Evolutionary conservation across 2,113 vertebrate species (phyloP), one percentile per base, ranked within the genome.

Genomic region (Lipotes vexillifer): DNA sequence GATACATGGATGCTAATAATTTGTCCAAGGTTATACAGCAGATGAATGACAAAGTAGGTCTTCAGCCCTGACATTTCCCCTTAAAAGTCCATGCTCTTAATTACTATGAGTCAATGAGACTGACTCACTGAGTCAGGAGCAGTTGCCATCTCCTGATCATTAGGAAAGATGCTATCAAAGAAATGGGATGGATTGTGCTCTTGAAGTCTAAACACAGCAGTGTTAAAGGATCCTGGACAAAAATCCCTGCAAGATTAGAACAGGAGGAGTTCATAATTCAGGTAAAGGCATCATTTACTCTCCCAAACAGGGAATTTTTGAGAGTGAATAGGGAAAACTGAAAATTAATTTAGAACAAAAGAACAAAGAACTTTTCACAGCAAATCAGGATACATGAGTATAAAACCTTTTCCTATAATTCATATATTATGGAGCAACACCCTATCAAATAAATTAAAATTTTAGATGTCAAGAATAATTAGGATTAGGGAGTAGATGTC

Each of bases 301-400:
- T 29, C 59, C 38, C 27, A 61, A 85, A 86, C 3, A 52, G 57
- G 11, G 17, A 18, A 57, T 44, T 68, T 59, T 33, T 38, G 66
- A 92, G 41, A 65, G 12, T 3, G 1, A 68, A 27, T 8, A 52
- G 8, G 9, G 11, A 10, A 78, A 23, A 12, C 0, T 11, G 33
- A 71, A 92, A 88, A 77, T 89, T 52, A 75, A 72, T 68, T 87
- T 85, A 72, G 8, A 92, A 61, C 38, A 31, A 61, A 90, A 68
- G 36, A 11, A 61, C 0, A 5, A 25, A 66, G 25, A 89, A 78
- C 44, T 78, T 61, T 57, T 15, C 66, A 44, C 13, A 38, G 7
- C 10, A 89, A 49, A 82, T 82, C 49, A 78, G 36, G 27, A 84
- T 65, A 87, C 93, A 74, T 63, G 13, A 69, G 44, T 20, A 61